Conservation (phyloP, 1,140 invertebrate genomes). For the Drosophila bipectinata region DNA sequence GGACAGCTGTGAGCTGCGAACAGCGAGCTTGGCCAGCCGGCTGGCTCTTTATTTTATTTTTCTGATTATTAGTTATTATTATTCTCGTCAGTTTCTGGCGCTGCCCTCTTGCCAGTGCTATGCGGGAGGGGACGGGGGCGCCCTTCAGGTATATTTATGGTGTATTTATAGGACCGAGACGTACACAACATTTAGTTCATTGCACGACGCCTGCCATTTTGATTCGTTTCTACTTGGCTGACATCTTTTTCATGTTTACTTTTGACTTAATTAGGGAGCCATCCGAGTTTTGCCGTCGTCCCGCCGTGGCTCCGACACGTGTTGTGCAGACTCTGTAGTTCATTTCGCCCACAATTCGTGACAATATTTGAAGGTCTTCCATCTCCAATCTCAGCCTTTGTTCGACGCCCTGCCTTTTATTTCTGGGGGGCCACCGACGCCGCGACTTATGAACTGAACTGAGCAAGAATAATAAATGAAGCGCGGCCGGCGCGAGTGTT, state of each 20-base stretch:
- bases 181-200: constrained; percentile 40
- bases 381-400: constrained; percentile 14
- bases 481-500: constrained; percentile 40
- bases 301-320: neutral
- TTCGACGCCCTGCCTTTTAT: constrained; percentile 5
- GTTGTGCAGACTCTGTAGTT: constrained; percentile 14
- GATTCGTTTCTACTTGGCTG: constrained; percentile 56
- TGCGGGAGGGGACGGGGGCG: neutral
- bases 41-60: neutral
- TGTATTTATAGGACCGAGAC: neutral
- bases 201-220: constrained; percentile 38
- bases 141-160: constrained; percentile 47
- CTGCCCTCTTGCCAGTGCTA: constrained; percentile 13
- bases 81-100: constrained; percentile 33
- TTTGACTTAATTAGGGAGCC: constrained; percentile 62
- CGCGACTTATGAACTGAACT: constrained; percentile 43
- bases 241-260: constrained; percentile 72
- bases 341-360: constrained; percentile 45
- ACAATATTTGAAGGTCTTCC: constrained; percentile 42
- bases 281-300: neutral
- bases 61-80: constrained; percentile 43
- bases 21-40: constrained; percentile 7
- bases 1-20: neutral
- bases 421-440: neutral
- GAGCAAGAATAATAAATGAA: constrained; percentile 51